Conservation (phyloP, 2,113 vertebrate species). For the Abramis brama region DNA sequence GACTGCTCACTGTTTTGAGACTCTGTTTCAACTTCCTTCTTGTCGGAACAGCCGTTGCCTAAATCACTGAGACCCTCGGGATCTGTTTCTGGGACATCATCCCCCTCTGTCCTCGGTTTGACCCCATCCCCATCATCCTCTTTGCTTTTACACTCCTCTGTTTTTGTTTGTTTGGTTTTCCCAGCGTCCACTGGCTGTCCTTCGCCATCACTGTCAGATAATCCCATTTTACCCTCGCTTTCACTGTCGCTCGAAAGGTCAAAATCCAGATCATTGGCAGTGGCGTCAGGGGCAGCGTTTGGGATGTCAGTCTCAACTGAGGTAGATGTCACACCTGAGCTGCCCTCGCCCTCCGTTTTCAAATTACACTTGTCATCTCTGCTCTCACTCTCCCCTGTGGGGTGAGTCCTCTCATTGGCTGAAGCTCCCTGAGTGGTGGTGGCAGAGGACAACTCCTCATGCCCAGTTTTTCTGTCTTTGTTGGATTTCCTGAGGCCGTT, state of each 20-base stretch:
- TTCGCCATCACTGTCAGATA: slow-evolving; percentile 77
- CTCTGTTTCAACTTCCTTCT: slow-evolving; percentile 89
- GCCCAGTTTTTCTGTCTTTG: slow-evolving; percentile 74
- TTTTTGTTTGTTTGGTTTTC: slow-evolving; percentile 61
- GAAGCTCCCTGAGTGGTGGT: slow-evolving; percentile 64
- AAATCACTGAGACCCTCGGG: slow-evolving; percentile 77
- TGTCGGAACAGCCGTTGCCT: slow-evolving; percentile 85
- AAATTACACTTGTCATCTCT: slow-evolving; percentile 54
- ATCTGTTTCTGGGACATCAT: slow-evolving; percentile 57
- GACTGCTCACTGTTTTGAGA: slow-evolving; percentile 97
- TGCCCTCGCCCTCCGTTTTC: slow-evolving; percentile 57
- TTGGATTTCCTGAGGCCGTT: slow-evolving; percentile 80
- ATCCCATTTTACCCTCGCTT: slow-evolving; percentile 75
- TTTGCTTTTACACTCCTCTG: slow-evolving; percentile 41
- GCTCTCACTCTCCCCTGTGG: slow-evolving; percentile 54
- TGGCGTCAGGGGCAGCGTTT: slow-evolving; percentile 56
- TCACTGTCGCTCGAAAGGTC: slow-evolving; percentile 93
- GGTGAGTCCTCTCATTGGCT: slow-evolving; percentile 64
- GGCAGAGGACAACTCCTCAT: slow-evolving; percentile 60
- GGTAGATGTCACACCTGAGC: not conserved
- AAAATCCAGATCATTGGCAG: slow-evolving; percentile 83
- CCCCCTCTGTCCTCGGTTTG: slow-evolving; percentile 53
- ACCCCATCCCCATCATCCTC: slow-evolving; percentile 60
- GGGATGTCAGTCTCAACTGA: slow-evolving; percentile 50
- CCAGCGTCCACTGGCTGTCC: slow-evolving; percentile 64